These are phyloP conservation scores for Lepus timidus DNA, from an alignment of 2,113 vertebrate genomes.

Conservation along the genomic window DNA sequence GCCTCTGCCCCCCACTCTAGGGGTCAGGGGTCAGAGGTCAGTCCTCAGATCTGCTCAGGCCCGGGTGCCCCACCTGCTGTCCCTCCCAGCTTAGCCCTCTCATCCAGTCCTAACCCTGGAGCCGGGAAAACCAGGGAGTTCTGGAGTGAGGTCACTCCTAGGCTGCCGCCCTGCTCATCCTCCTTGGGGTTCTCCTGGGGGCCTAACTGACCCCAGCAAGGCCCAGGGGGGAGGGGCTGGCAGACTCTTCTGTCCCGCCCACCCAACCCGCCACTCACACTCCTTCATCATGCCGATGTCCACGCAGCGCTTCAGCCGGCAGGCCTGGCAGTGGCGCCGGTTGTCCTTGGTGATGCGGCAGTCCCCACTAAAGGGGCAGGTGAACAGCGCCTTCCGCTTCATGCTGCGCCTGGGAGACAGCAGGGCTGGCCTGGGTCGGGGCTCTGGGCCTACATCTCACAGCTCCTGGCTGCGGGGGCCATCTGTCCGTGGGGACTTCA, in stretches of 20 bases:
- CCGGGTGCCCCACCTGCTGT: no score
- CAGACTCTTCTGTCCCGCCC: no score
- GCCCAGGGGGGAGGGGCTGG: neutral
- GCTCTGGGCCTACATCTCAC: no score
- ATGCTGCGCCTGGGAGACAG: slow-evolving; percentile 93
- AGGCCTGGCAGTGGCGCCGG: slow-evolving; percentile 98
- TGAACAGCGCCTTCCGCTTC: slow-evolving; percentile 97
- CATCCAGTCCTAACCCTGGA: no score
- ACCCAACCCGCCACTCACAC: slow-evolving; percentile 91
- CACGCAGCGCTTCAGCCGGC: slow-evolving; percentile 96
- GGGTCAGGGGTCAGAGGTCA: no score
- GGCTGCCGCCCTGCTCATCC: neutral
- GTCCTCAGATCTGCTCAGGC: no score
- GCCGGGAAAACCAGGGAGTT: no score
- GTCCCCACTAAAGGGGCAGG: slow-evolving; percentile 95
- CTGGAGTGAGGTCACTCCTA: no score
- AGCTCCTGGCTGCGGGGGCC: no score
- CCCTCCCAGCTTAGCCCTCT: no score
- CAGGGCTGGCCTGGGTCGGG: neutral
- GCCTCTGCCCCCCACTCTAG: neutral
- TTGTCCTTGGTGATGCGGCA: slow-evolving; percentile 99
- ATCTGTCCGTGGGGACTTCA: neutral
- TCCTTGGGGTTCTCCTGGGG: no score
- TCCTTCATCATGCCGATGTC: slow-evolving; percentile 99
- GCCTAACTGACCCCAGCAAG: fast-evolving